Percentiles rank a stretch among this genome's conserved stretches.
phyloP scores from a whole-genome alignment of 2,888 invertebrate species.

The Drosophila nr. fundita region DNA sequence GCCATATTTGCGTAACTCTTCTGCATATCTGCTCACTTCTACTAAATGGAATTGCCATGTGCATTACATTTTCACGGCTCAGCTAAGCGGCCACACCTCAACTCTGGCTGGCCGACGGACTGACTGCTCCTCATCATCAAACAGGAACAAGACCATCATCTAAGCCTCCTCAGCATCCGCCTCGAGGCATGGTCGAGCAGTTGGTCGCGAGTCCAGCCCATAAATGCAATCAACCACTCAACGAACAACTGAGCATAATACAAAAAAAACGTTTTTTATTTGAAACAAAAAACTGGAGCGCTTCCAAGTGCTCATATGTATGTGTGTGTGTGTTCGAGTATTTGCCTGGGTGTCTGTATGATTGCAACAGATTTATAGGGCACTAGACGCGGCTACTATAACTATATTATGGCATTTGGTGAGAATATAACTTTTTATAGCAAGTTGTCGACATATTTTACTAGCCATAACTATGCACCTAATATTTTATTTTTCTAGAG shows the following conservation, averaged over 20 bases:
- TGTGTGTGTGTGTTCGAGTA: conserved; percentile 15
- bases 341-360: conserved; percentile 66
- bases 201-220: conserved; percentile 54
- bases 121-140: conserved; percentile 5
- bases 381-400: neutral
- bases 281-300: conserved; percentile 46
- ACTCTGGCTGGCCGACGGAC: neutral
- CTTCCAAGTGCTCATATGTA: conserved; percentile 40
- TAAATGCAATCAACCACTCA: conserved; percentile 79
- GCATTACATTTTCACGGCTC: conserved; percentile 77
- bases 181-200: conserved; percentile 34
- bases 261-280: conserved; percentile 40
- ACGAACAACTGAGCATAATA: conserved; percentile 42
- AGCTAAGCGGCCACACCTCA: conserved; percentile 74
- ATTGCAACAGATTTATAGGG: conserved; percentile 61
- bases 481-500: neutral
- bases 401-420: neutral
- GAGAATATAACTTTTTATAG: neutral
- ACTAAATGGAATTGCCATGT: conserved; percentile 71
- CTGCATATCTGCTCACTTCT: conserved; percentile 51
- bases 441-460: too few species aligned
- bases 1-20: conserved; percentile 76
- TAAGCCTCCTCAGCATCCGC: conserved; percentile 49
- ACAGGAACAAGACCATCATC: conserved; percentile 19
- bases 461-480: too few species aligned